Evolutionary conservation across 2,113 vertebrate genomes (phyloP).

Genomic region (Taurulus bubalis): DNA sequence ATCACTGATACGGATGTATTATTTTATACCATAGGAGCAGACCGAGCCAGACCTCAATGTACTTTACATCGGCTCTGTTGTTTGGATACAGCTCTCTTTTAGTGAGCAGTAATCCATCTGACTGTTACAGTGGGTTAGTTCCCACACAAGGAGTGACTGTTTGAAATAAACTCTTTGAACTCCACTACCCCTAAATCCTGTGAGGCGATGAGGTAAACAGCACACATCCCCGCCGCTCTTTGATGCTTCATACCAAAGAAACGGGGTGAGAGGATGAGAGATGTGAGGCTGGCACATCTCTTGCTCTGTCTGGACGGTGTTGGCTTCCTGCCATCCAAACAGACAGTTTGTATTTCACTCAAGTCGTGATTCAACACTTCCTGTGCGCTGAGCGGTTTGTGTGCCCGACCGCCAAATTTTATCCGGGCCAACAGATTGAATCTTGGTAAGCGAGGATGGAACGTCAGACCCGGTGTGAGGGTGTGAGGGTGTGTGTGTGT

Average conservation of each 20-base stretch:
- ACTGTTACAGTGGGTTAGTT: background rate
- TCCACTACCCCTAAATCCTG: constrained; percentile 43
- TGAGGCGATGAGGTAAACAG: constrained; percentile 46
- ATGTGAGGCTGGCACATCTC: constrained; percentile 36
- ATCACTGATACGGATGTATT: background rate
- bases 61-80: background rate
- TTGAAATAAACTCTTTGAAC: constrained; percentile 36
- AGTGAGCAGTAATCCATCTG: background rate
- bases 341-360: constrained; percentile 45
- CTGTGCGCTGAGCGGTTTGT: constrained; percentile 23
- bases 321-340: constrained; percentile 21
- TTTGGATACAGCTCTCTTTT: background rate
- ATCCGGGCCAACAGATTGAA: constrained; percentile 12
- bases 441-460: constrained; percentile 9
- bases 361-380: constrained; percentile 43
- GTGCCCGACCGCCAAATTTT: background rate
- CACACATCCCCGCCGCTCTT: constrained; percentile 36
- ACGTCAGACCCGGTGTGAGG: background rate
- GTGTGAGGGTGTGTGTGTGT: background rate
- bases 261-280: constrained; percentile 37
- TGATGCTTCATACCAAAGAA: constrained; percentile 43
- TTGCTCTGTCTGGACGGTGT: constrained; percentile 34
- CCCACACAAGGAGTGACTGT: background rate
- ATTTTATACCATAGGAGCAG: background rate
- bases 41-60: background rate